Evolutionary conservation across 2,888 invertebrate species (phyloP).

Genomic region (Parasteatoda lunata): DNA sequence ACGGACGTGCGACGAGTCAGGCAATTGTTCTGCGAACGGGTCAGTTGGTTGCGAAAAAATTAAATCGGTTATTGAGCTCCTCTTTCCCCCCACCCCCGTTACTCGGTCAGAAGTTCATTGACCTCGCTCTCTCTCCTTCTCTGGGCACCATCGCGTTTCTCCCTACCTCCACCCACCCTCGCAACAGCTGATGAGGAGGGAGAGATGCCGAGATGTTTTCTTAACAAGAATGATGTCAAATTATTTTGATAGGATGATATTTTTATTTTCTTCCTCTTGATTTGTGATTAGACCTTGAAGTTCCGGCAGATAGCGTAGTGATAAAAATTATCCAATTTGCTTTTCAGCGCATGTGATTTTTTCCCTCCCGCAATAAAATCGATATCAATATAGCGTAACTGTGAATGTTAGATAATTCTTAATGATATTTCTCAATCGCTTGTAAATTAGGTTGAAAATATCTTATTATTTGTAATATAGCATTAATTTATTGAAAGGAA

Average conservation of each 20-base stretch:
- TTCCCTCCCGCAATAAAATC: too few relatives aligned
- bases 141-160: neutral
- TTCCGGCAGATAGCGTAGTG: neutral
- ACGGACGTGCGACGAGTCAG: constrained; percentile 3
- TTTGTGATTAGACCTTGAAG: neutral
- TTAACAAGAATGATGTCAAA: constrained; percentile 11
- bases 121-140: constrained; percentile 32
- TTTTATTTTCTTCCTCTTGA: constrained; percentile 2
- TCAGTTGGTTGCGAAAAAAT: constrained; percentile 31
- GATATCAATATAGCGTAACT: too few relatives aligned
- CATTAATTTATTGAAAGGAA: too few relatives aligned
- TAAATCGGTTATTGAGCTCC: constrained; percentile 51
- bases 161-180: neutral
- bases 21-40: constrained; percentile 24
- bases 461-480: too few relatives aligned
- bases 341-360: too few relatives aligned
- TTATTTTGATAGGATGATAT: constrained; percentile 12
- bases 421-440: too few relatives aligned
- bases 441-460: too few relatives aligned
- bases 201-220: constrained; percentile 1
- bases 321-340: too few relatives aligned
- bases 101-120: constrained; percentile 61
- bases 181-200: constrained; percentile 13
- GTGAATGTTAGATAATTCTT: too few relatives aligned
- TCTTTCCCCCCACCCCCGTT: constrained; percentile 38